Evolutionary conservation across 2,888 invertebrate genomes (phyloP), one percentile per base, ranked within the genome.

Genomic region (Gerris lacustris): DNA sequence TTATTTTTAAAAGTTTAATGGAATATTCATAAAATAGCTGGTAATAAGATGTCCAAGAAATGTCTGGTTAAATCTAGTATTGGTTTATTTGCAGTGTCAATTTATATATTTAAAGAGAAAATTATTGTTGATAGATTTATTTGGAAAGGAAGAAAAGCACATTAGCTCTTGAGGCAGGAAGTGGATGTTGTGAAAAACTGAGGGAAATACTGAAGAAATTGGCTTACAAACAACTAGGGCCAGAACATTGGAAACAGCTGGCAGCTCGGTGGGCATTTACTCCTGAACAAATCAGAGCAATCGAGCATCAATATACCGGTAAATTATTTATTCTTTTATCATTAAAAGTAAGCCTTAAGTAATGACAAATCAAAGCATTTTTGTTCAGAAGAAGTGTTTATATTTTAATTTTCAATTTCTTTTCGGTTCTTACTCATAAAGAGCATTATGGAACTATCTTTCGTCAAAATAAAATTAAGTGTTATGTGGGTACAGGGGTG

Each of bases 301-400:
- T 88, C 73, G 88, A 88, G 78, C 88, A 88, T 77, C 88, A 88
- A 77, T 87, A 88, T 77, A 87, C 86, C 74, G 88, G 88, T 87
- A 78, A 72, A 17, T 11, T 18, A 66, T 11, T 18, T 18, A 31
- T 31, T 31, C 31, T 31, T 31, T 31, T 31, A 31, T 31, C 31
- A 31, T n/a, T n/a, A 68, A 6, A 47, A 31, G 9, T 68, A 67
- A 11, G 17, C 18, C 1, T 44, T 18, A 6, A 67, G 18, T 11
- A 67, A 43, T 67, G n/a, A 67, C 7, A 44, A 44, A 62, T 69
- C 31, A 9, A 9, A 18, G 15, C 2, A 64, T 64, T 64, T 1
- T 31, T 2, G 64, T 17, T 17, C n/a, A 31, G 64, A 7, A 7
- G 64, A 5, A 64, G 31, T 31, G 1, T 31, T 31, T 31, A 2